Percentiles rank a stretch among this genome's conserved stretches.
Evolutionary conservation across 2,113 vertebrate genomes (phyloP).

Genomic region (Rana temporaria): DNA sequence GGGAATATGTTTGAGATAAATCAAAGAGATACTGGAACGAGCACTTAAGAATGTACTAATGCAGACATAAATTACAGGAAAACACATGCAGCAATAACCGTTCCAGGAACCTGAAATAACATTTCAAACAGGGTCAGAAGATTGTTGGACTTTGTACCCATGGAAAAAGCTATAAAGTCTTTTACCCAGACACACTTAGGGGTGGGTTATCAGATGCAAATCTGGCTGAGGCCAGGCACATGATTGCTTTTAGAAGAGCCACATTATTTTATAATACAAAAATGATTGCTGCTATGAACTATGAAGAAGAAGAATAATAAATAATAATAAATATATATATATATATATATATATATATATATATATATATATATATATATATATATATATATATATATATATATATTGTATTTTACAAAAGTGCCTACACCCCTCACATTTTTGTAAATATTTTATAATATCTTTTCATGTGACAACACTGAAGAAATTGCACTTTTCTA

Average conservation of each 20-base stretch:
- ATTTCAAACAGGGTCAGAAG: conserved; percentile 17
- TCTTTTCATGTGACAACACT: too few relatives aligned
- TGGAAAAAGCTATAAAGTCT: not conserved
- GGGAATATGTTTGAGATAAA: conserved; percentile 43
- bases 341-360: too few relatives aligned
- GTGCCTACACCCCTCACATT: too few relatives aligned
- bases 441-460: too few relatives aligned
- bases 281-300: not conserved
- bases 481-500: too few relatives aligned
- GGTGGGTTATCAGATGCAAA: not conserved
- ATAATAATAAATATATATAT: too few relatives aligned
- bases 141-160: not conserved
- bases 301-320: too few relatives aligned
- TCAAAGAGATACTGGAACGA: conserved; percentile 37
- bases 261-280: not conserved
- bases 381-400: too few relatives aligned
- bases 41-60: conserved; percentile 33
- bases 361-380: too few relatives aligned
- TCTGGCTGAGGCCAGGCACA: not conserved
- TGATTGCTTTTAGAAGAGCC: not conserved
- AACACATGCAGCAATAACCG: conserved; percentile 8
- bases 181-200: not conserved
- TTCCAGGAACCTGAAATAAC: conserved; percentile 24
- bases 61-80: conserved; percentile 30
- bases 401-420: too few relatives aligned